Base-by-base conservation (phyloP, 2,888 invertebrate species). In the Smittia sp. region DNA sequence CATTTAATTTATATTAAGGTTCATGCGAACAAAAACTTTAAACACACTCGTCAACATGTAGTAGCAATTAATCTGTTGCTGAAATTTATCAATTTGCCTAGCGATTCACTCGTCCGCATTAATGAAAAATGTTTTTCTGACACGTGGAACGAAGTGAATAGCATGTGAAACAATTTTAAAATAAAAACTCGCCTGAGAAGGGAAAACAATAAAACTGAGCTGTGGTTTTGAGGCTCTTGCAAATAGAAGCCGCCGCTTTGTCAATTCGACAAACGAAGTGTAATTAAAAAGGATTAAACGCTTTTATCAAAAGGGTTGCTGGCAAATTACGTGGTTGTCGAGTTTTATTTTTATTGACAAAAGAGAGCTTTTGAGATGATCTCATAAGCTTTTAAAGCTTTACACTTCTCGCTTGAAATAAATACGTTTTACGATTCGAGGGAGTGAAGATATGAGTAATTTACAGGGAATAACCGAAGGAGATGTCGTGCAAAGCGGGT, bases 401-500 rank as follows among this genome's bases (percentile, higher is more conserved):
- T 3, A 46, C 46, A 46, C 46, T 6, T 46, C n/a, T n/a, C 46
- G 46, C 11, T 13, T 22, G 11, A 22, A 58, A 58, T 58, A 58
- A 58, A 58, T 58, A 58, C 15, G 46, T 6, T 18, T 58, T n/a
- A 52, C 7, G 4, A 52, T 52, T 6, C 15, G 9, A 11, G 52
- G 15, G 46, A 46, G 46, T 46, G 15, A 18, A 58, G 4, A n/a
- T 52, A 6, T n/a, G 4, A 9, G 52, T n/a, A 3, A 22, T 58
- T 66, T 73, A 65, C 73, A 73, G 91, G 81, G 89, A 92, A 80
- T 90, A 90, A 78, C 93, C 92, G 79, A 93, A 93, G 75, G 91
- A 89, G 81, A 93, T 92, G 79, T 93, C 93, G 79, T 93, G 92
- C 41, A 91, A 84, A 0, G 92, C 87, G 41, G 87, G 84, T 0